A percentile compares a stretch with the other conserved stretches of the same genome.
Evolutionary conservation across 2,113 vertebrate species (phyloP).

Genomic region (Glaucomys volans): DNA sequence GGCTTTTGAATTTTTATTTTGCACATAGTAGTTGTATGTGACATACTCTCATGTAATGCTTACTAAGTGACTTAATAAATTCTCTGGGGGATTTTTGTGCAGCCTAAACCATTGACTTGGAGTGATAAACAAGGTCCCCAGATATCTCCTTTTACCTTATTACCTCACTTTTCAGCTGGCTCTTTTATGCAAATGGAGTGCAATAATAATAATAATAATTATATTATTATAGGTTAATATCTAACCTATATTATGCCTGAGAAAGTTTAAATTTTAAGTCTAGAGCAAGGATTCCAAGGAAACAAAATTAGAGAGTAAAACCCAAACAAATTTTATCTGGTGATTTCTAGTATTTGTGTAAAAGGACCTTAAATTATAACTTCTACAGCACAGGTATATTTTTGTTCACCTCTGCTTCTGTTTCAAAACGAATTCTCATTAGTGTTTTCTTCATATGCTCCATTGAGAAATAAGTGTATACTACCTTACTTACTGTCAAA

Average conservation of each 20-base stretch:
- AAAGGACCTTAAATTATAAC: not conserved
- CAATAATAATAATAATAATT: too few species aligned
- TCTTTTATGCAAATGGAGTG: not conserved
- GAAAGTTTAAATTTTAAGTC: not conserved
- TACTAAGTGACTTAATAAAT: not conserved
- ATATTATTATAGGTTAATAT: too few species aligned
- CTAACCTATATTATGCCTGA: not conserved
- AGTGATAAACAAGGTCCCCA: not conserved
- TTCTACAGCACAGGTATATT: not conserved
- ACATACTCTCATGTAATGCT: not conserved
- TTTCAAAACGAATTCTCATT: not conserved
- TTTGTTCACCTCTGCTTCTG: not conserved
- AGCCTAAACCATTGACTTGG: not conserved
- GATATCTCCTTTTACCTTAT: not conserved
- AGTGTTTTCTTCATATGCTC: not conserved
- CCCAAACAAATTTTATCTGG: not conserved
- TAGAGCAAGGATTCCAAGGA: not conserved
- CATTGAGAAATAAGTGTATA: constrained; percentile 64
- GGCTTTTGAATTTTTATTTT: not conserved
- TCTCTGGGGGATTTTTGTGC: not conserved
- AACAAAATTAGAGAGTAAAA: not conserved
- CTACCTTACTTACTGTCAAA: constrained; percentile 15
- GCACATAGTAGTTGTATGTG: not conserved
- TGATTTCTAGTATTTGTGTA: not conserved
- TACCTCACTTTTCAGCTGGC: not conserved